Percentiles rank a stretch among this genome's conserved stretches.
Evolutionary conservation across 2,797 vertebrate species (phyloP).

Genomic region (Sibirionetta formosa): DNA sequence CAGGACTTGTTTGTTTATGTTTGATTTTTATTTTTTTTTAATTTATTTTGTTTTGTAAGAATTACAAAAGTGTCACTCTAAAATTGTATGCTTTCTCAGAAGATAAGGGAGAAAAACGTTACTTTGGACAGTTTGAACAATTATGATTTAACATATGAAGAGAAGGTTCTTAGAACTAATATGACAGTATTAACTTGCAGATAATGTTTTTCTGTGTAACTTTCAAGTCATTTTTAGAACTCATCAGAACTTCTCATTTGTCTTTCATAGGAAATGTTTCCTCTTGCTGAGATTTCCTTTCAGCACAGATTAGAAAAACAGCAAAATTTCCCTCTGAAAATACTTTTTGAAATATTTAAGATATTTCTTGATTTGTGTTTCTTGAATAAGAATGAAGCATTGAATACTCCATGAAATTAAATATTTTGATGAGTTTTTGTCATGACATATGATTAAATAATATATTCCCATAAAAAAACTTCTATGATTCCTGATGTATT

Average conservation of each 20-base stretch:
- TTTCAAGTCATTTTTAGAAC: constrained; percentile 21
- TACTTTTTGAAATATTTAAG: neutral
- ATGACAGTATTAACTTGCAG: neutral
- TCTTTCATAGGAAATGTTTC: neutral
- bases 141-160: neutral
- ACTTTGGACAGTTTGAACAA: neutral
- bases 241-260: neutral
- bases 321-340: neutral
- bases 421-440: neutral
- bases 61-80: neutral
- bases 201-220: neutral
- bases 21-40: neutral
- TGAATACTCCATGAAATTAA: neutral
- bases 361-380: constrained; percentile 14
- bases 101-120: neutral
- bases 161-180: neutral
- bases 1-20: no score
- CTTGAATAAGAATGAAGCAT: neutral
- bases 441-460: neutral
- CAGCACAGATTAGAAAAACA: neutral
- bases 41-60: neutral
- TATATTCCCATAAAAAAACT: neutral
- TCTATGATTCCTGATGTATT: neutral
- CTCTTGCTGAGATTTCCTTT: constrained; percentile 3
- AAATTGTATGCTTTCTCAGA: neutral